Evolutionary conservation across 2,797 vertebrate genomes (phyloP).

Genomic region (Lutjanus campechanus): DNA sequence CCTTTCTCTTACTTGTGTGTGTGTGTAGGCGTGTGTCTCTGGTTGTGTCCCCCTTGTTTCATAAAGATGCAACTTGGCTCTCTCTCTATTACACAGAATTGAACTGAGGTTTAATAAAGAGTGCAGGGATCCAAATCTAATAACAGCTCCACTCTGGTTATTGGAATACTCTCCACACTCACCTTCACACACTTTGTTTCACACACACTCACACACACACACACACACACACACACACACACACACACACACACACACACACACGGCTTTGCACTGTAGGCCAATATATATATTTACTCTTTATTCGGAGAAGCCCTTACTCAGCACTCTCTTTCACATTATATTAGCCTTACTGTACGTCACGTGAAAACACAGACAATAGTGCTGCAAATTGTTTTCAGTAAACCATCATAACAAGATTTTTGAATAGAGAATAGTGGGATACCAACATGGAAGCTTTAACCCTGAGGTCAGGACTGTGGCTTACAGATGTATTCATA

Average conservation of each 20-base stretch:
- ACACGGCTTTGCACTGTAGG: not conserved
- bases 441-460: not conserved
- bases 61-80: slow-evolving; percentile 65
- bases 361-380: not conserved
- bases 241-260: slow-evolving; percentile 21
- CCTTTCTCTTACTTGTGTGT: not conserved
- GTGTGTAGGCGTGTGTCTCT: slow-evolving; percentile 31
- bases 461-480: not conserved
- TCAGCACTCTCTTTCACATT: slow-evolving; percentile 45
- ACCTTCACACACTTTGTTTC: slow-evolving; percentile 52
- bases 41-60: slow-evolving; percentile 52
- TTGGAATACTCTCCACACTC: slow-evolving; percentile 73
- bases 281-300: slow-evolving; percentile 34
- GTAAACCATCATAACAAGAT: not conserved
- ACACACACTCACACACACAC: slow-evolving; percentile 13
- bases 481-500: not conserved
- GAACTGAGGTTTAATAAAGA: slow-evolving; percentile 77
- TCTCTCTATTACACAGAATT: slow-evolving; percentile 67
- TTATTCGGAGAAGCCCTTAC: slow-evolving; percentile 49
- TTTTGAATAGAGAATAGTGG: not conserved
- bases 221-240: slow-evolving; percentile 16
- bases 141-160: slow-evolving; percentile 77
- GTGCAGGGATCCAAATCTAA: slow-evolving; percentile 78
- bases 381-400: slow-evolving; percentile 11
- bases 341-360: slow-evolving; percentile 22